Percentiles rank a stretch among this genome's conserved stretches.
These are phyloP conservation scores for Microcebus murinus DNA, from an alignment of 2,113 vertebrate genomes.

Conservation along the genomic window DNA sequence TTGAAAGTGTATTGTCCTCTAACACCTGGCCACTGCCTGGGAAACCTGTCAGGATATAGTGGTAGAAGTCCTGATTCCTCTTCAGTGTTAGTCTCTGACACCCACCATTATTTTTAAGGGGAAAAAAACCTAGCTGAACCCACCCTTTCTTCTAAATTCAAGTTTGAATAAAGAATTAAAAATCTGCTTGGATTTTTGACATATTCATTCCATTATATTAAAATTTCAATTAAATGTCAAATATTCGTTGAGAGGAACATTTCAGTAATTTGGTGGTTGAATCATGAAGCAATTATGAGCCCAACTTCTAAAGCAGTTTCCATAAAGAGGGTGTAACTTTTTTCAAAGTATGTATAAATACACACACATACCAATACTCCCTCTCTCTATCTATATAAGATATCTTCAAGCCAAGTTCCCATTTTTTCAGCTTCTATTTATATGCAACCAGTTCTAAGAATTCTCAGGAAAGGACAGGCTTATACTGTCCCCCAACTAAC, in stretches of 20 bases:
- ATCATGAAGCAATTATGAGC: conserved; percentile 54
- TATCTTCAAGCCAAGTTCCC: conserved; percentile 44
- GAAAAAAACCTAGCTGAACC: background rate
- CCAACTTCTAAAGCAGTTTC: conserved; percentile 56
- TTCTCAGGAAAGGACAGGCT: conserved; percentile 45
- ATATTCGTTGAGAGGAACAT: conserved; percentile 16
- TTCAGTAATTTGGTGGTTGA: conserved; percentile 58
- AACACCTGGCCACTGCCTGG: background rate
- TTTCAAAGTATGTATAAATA: conserved; percentile 52
- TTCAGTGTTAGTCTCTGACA: background rate
- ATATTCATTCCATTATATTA: conserved; percentile 55
- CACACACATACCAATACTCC: conserved; percentile 9
- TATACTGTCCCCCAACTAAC: background rate
- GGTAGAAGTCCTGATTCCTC: background rate
- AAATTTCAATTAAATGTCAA: conserved; percentile 62
- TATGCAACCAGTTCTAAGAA: conserved; percentile 52
- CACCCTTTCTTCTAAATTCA: conserved; percentile 50
- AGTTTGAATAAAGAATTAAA: conserved; percentile 38
- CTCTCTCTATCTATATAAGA: conserved; percentile 8
- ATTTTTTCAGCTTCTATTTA: conserved; percentile 60
- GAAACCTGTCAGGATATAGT: background rate
- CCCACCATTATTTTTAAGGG: conserved; percentile 23
- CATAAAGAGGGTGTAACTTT: conserved; percentile 46
- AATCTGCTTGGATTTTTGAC: conserved; percentile 51
- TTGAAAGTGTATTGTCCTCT: background rate